Evolutionary conservation across 2,113 vertebrate species (phyloP).

Genomic region (Anser brachyrhynchus): DNA sequence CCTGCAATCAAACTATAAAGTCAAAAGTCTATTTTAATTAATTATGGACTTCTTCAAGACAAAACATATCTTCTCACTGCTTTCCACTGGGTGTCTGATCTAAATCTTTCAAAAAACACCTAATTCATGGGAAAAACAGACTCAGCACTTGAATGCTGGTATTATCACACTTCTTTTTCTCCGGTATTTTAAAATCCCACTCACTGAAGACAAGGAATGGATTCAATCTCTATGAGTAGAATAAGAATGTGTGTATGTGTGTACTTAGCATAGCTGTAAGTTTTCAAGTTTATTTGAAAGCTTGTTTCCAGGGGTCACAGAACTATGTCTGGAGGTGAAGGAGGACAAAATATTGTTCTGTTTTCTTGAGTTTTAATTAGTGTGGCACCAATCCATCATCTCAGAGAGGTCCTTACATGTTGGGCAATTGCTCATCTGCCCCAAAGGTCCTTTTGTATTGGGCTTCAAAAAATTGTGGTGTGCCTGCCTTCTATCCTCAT

Average conservation of each 20-base stretch:
- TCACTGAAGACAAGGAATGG: background rate
- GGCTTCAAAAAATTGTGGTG: background rate
- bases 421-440: background rate
- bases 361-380: background rate
- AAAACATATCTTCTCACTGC: background rate
- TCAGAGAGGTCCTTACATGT: background rate
- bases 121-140: background rate
- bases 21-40: background rate
- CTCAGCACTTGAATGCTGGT: background rate
- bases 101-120: background rate
- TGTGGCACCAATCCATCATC: background rate
- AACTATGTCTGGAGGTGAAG: background rate
- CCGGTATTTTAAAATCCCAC: background rate
- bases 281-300: background rate
- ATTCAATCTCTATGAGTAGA: background rate
- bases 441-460: background rate
- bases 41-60: background rate
- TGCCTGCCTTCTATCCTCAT: background rate
- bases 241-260: background rate
- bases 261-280: background rate
- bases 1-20: background rate
- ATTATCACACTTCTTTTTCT: background rate
- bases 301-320: background rate
- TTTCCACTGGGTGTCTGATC: background rate
- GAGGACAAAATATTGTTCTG: background rate